These are phyloP conservation scores for Garra rufa DNA, from an alignment of 2,113 vertebrate genomes.

Conservation along the genomic window DNA sequence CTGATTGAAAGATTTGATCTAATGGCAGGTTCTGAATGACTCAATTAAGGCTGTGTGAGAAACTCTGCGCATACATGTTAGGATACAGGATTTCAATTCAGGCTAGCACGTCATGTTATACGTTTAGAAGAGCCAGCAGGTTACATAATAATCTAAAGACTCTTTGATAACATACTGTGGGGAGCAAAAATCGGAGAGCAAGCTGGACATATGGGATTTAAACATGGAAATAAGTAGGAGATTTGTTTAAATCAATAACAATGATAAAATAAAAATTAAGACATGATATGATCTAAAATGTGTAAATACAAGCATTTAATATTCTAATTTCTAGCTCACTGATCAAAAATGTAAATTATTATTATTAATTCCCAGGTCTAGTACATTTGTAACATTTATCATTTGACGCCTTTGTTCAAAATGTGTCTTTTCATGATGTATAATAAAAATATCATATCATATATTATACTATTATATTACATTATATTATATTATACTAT, in stretches of 20 bases:
- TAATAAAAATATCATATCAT: too few relatives aligned
- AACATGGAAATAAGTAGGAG: not conserved
- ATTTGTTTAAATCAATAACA: not conserved
- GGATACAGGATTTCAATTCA: not conserved
- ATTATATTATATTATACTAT: too few relatives aligned
- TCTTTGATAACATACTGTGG: not conserved
- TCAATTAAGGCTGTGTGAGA: not conserved
- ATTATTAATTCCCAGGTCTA: too few relatives aligned
- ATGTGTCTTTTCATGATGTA: too few relatives aligned
- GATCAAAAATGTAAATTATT: too few relatives aligned
- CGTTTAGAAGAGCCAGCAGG: not conserved
- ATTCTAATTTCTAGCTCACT: too few relatives aligned
- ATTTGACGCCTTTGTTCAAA: too few relatives aligned
- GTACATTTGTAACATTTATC: too few relatives aligned
- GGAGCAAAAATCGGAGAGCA: not conserved
- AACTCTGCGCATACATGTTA: not conserved
- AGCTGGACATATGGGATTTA: not conserved
- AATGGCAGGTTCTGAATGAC: conserved; percentile 3
- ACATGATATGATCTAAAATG: not conserved
- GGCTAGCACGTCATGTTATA: not conserved
- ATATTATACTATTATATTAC: too few relatives aligned
- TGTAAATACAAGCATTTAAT: too few relatives aligned
- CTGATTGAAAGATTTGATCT: conserved; percentile 19
- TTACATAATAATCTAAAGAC: conserved; percentile 12
- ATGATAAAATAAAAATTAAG: not conserved